phyloP scores from a whole-genome alignment of 2,888 invertebrate genomes.

The Reticulitermes lucifugus region DNA sequence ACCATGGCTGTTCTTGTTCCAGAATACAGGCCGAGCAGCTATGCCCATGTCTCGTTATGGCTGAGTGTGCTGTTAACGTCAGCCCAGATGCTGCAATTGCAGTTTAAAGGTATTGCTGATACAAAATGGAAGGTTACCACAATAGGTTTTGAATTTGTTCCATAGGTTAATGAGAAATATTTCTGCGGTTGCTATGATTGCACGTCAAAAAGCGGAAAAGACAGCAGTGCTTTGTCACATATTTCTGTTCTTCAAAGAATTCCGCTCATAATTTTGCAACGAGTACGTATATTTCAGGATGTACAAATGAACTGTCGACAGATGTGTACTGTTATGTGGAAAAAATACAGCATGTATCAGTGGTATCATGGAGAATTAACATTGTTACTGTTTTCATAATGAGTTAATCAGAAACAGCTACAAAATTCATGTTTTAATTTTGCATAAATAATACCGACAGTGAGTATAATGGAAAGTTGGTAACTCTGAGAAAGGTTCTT shows the following conservation, averaged over 20 bases:
- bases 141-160: constrained; percentile 5
- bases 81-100: constrained; percentile 36
- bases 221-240: background rate
- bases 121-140: constrained; percentile 33
- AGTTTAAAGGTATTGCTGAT: constrained; percentile 47
- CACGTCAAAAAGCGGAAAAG: background rate
- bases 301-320: constrained; percentile 6
- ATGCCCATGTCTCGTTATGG: constrained; percentile 33
- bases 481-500: background rate
- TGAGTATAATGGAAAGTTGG: background rate
- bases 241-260: background rate
- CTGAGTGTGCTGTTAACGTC: constrained; percentile 31
- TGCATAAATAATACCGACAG: background rate
- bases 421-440: too few relatives aligned
- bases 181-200: background rate
- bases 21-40: constrained; percentile 36
- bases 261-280: background rate
- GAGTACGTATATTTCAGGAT: constrained; percentile 26
- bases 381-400: background rate
- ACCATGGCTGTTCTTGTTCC: constrained; percentile 47
- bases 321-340: background rate
- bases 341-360: background rate
- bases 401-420: background rate
- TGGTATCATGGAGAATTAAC: background rate
- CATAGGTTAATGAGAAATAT: background rate